Base-by-base conservation (phyloP, 2,888 invertebrate species). In the Tricholauxania praeusta region DNA sequence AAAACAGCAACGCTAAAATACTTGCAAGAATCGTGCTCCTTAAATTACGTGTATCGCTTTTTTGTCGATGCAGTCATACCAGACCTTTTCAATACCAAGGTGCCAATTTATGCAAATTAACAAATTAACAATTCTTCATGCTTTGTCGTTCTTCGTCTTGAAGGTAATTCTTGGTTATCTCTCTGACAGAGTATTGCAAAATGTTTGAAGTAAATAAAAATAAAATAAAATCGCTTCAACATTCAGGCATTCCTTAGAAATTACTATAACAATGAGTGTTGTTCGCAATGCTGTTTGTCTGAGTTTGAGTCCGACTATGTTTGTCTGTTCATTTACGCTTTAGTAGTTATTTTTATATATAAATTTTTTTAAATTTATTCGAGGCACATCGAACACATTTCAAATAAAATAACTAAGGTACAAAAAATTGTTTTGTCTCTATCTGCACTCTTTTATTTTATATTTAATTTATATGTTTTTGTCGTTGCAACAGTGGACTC, bases 51-150 rank as follows among this genome's bases (percentile, higher is more conserved):
- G 22, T 12, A 51, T 5, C 15, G 0, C 2, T 28, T 12, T 66
- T 15, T 65, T 51, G 22, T 60, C 28, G 2, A 2, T 59, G 59
- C 3, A 28, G 19, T 59, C 12, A 22, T 32, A 32, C 1, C 7
- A 39, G 6, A 39, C 39, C 39, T n/a, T 14, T 39, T 39, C 64
- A 48, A 49, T 49, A 17, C 64, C 19, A 52, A 70, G 70, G 70
- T 70, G 70, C 51, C 70, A 70, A 70, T 70, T 70, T 62, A 62
- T 70, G 70, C 62, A 70, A 70, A 70, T 70, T 62, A 60, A 69
- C 47, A 32, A 60, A 69, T 69, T 69, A 70, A 60, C 49, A 52
- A 69, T 69, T 69, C 69, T 51, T 69, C 69, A 70, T 62, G 70
- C 60, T 62, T 70, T 32, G 62, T 32, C 63, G 12, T 52, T 62